These are phyloP conservation scores for Grapholita molesta DNA, from an alignment of 1,140 invertebrate species.

Conservation along the genomic window DNA sequence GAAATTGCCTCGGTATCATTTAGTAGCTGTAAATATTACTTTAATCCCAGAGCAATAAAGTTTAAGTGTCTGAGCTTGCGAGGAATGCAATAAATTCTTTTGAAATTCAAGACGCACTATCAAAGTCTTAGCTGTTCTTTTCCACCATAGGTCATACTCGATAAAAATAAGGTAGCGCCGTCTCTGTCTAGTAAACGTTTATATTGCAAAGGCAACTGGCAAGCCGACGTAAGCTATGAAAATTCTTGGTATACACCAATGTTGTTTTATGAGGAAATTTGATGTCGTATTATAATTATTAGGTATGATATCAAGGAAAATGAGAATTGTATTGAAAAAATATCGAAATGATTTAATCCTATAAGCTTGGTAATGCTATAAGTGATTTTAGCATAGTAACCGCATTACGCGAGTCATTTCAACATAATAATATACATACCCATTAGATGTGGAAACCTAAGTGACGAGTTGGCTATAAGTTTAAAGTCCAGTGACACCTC, in stretches of 20 bases:
- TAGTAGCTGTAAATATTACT: slow-evolving; percentile 75
- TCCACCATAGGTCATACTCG: slow-evolving; percentile 56
- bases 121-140: slow-evolving; percentile 64
- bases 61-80: slow-evolving; percentile 74
- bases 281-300: slow-evolving; percentile 47
- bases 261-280: slow-evolving; percentile 68
- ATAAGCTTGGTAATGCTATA: no score
- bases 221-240: slow-evolving; percentile 60
- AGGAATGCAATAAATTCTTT: slow-evolving; percentile 76
- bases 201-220: slow-evolving; percentile 66
- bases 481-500: no score
- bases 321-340: no score
- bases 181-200: slow-evolving; percentile 64
- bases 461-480: no score
- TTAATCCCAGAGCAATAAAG: slow-evolving; percentile 76
- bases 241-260: slow-evolving; percentile 68
- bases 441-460: no score
- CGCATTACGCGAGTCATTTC: no score
- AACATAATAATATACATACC: no score
- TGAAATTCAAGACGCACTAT: slow-evolving; percentile 65
- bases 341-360: no score
- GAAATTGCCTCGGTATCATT: slow-evolving; percentile 74
- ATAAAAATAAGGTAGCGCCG: slow-evolving; percentile 38
- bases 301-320: slow-evolving; percentile 51
- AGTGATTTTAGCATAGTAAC: no score